Conservation (phyloP, 2,113 vertebrate species). For the Dascyllus trimaculatus region DNA sequence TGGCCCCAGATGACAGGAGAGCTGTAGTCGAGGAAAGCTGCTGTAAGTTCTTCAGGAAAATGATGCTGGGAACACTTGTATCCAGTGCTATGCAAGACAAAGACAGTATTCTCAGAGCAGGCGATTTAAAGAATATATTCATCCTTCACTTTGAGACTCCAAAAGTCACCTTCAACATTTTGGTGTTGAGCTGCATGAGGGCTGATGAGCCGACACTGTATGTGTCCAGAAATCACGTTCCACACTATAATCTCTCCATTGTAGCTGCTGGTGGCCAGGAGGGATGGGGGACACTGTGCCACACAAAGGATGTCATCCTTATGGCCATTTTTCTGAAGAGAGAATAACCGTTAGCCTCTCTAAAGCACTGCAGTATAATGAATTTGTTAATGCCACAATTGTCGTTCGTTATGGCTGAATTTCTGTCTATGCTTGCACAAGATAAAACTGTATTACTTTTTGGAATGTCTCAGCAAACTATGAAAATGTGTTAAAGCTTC, state of each 20-base stretch:
- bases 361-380: not conserved
- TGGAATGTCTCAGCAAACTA: not conserved
- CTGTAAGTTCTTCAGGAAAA: constrained; percentile 78
- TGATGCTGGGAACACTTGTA: constrained; percentile 69
- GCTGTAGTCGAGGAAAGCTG: constrained; percentile 58
- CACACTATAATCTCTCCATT: constrained; percentile 85
- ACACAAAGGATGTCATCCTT: constrained; percentile 83
- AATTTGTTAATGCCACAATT: not conserved
- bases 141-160: not conserved
- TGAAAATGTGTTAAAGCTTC: not conserved
- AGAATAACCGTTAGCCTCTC: not conserved
- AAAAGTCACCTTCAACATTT: constrained; percentile 58
- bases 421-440: not conserved
- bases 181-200: constrained; percentile 24
- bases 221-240: constrained; percentile 81
- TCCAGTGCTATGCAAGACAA: constrained; percentile 65
- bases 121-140: not conserved
- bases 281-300: constrained; percentile 82
- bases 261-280: constrained; percentile 83
- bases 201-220: constrained; percentile 71
- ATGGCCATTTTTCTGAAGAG: constrained; percentile 73
- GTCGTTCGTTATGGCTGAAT: not conserved
- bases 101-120: not conserved
- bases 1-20: constrained; percentile 78
- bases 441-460: not conserved